A percentile compares a stretch with the other conserved stretches of the same genome.
phyloP scores from a whole-genome alignment of 2,888 invertebrate genomes.

The Eledone cirrhosa region DNA sequence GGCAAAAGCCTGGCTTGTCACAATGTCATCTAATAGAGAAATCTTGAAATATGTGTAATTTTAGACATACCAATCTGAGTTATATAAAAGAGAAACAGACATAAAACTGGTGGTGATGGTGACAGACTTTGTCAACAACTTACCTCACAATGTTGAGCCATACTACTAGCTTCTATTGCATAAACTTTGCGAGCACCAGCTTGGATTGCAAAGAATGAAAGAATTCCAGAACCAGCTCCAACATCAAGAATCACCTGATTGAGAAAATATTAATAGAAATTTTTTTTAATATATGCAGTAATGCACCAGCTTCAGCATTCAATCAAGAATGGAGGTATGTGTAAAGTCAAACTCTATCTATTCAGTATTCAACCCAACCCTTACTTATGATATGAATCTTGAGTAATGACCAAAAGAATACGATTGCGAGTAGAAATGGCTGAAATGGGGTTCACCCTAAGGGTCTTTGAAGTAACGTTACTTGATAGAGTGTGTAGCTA shows the following conservation, averaged over 20 bases:
- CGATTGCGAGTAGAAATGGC: no score
- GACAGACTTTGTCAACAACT: slow-evolving; percentile 7
- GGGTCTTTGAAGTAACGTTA: no score
- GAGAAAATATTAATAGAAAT: no score
- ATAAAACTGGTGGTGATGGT: neutral
- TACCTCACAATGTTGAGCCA: slow-evolving; percentile 83
- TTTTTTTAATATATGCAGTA: no score
- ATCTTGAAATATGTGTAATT: neutral
- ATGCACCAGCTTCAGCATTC: no score
- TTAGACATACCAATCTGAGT: neutral
- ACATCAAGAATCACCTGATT: slow-evolving; percentile 90
- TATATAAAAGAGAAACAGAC: neutral
- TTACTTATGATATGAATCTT: no score
- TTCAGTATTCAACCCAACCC: no score
- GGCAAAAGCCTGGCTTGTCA: neutral
- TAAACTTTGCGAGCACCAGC: slow-evolving; percentile 96
- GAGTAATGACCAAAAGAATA: no score
- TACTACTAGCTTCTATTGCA: slow-evolving; percentile 98
- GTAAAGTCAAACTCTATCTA: no score
- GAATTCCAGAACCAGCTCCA: slow-evolving; percentile 97
- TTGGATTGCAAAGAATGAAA: slow-evolving; percentile 98
- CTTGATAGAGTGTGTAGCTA: no score
- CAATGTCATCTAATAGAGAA: neutral
- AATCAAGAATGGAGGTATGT: no score
- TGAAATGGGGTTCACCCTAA: no score